Evolutionary conservation across 2,113 vertebrate species (phyloP), one percentile per base, ranked within the genome.

Genomic region (Chaetodon trifascialis): DNA sequence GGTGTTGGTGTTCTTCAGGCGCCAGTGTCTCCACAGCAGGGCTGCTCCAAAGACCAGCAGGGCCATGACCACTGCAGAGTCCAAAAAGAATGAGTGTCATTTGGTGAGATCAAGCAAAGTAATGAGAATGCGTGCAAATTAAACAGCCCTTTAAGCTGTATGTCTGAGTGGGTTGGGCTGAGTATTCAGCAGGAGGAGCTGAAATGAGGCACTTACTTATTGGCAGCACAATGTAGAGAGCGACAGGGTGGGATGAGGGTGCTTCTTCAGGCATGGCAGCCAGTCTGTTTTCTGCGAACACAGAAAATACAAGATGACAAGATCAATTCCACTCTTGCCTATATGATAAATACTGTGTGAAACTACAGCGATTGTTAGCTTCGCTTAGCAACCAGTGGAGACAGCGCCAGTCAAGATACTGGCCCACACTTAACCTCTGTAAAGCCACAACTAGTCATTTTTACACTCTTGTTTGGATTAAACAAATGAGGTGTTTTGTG

Each of bases 11-110:
- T 92, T 97, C 88, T 92, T 96, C 34, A 94, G 86, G 4, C 93
- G 93, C 97, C 97, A 98, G 79, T 96, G 95, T 93, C 94, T 95
- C 96, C 97, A 97, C 1, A 97, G 42, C 10, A 96, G 77, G 80
- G 93, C 83, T 0, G 78, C 93, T 4, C 94, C 96, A 2, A 95
- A 91, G 23, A 90, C 70, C 47, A 96, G 62, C 69, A 97, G 59
- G 16, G 86, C 73, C 4, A 97, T 23, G 8, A 95, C 63, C 2
- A 83, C 97, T 98, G 82, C 0, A 21, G 55, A 38, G 44, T 11
- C 69, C 34, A 42, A 79, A 25, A 71, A 16, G 0, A 38, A 25
- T 42, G 7, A 30, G n/a, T 36, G 72, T 59, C 15, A 77, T 47
- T 75, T 12, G 19, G 19, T 21, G n/a, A 66, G 5, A 46, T 55